phyloP scores from a whole-genome alignment of 2,113 vertebrate species.

The Prunella fulvescens region DNA sequence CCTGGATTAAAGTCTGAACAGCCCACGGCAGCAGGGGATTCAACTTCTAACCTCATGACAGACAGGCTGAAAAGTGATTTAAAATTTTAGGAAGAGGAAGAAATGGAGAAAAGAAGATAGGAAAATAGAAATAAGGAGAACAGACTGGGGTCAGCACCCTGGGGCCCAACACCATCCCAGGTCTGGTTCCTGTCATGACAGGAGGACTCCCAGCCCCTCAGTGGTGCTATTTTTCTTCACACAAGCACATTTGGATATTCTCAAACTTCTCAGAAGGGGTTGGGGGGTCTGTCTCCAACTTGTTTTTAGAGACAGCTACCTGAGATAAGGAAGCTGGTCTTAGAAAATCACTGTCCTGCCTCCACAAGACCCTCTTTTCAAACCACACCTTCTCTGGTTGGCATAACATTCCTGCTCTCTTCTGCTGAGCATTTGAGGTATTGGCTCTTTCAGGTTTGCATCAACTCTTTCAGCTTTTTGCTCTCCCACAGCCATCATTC shows the following conservation, averaged over 20 bases:
- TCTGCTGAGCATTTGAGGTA: background rate
- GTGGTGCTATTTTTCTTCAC: background rate
- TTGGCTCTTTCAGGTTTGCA: background rate
- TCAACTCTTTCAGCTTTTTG: background rate
- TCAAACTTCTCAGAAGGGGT: background rate
- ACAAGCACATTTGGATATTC: background rate
- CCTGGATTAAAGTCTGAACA: background rate
- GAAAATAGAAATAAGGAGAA: background rate
- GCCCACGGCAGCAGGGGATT: fast-evolving
- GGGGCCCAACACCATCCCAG: no score
- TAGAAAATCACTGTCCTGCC: background rate
- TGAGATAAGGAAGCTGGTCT: background rate
- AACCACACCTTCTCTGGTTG: background rate
- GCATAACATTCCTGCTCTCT: background rate
- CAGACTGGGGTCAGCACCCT: background rate
- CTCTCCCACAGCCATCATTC: background rate
- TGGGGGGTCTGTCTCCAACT: background rate
- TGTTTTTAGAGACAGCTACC: background rate
- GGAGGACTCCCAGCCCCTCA: background rate
- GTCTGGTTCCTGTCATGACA: no score
- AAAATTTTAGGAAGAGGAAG: background rate
- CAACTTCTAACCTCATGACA: background rate
- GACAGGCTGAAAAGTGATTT: background rate
- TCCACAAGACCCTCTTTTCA: background rate
- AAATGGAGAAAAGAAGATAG: background rate